Evolutionary conservation across 1,140 invertebrate species (phyloP), one percentile per base, ranked within the genome.

Genomic region (Agraylea sexmaculata): DNA sequence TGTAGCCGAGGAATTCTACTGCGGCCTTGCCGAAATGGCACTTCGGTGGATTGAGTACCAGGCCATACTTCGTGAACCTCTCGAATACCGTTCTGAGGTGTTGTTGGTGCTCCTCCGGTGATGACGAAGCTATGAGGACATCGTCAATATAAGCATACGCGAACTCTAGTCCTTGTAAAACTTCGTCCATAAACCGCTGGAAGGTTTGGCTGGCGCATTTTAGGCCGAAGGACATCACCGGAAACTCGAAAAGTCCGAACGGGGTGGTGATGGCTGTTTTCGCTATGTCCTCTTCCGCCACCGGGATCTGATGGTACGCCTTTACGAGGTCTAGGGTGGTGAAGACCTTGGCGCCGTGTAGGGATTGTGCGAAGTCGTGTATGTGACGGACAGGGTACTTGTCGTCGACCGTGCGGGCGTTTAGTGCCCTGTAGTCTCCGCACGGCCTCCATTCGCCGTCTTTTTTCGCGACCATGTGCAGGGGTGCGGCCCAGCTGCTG

Each of bases 111-210:
- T 60, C 43, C 10, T 54, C 43, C 12, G 42, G 35, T 8, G 13
- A 36, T 17, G 40, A 27, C 11, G 54, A 58, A 22, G 52, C 60
- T 2, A 71, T 46, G 2, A 73, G 49, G 11, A 75, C 58, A 40
- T 73, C 72, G 45, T 73, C 70, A 1, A 74, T 28, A 45, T 70
- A 75, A 0, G 57, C 51, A 31, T 56, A 50, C 31, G 16, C 39
- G 37, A 60, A 68, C 21, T 53, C 48, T 6, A 59, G 46, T 7
- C 51, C 62, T 28, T 48, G 5, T 2, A 69, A 48, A 2, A 69
- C 52, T 12, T 55, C 21, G 46, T 68, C 53, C 40, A 73, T 70
- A 16, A 64, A 58, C 10, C 69, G 40, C 48, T 71, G 63, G 45
- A 72, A 74, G 0, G 47, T 43, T 22, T 64, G 56, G 4, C 55